Evolutionary conservation across 2,113 vertebrate genomes (phyloP).

Genomic region (Megaptera novaeangliae): DNA sequence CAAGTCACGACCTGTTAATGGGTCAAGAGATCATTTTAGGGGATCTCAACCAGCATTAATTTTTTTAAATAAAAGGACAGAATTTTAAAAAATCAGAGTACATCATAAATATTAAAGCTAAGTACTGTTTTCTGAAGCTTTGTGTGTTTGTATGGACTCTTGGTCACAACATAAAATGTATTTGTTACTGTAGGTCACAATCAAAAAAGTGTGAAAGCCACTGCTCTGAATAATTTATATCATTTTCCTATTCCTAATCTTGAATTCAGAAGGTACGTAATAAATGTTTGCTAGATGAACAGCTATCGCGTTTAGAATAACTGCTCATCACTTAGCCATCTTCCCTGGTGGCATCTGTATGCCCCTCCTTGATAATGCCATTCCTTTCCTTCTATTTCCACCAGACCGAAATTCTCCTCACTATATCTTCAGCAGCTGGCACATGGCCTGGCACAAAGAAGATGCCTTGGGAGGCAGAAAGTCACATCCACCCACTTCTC

Average conservation of each 20-base stretch:
- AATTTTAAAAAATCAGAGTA: background rate
- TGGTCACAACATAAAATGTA: background rate
- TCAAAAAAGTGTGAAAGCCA: background rate
- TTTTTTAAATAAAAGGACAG: background rate
- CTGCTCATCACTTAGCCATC: background rate
- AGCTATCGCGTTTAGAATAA: background rate
- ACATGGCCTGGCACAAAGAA: background rate
- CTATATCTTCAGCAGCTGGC: background rate
- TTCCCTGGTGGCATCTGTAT: background rate
- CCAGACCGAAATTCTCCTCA: background rate
- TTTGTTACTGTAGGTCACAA: background rate
- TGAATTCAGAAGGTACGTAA: background rate
- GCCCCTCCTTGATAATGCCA: background rate
- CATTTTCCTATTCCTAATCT: background rate
- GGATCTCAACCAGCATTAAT: background rate
- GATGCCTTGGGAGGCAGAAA: background rate
- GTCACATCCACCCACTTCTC: background rate
- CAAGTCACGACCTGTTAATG: background rate
- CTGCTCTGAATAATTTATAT: background rate
- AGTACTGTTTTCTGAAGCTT: background rate
- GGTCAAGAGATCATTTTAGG: conserved; percentile 8
- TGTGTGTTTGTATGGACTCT: background rate
- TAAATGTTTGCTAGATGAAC: background rate
- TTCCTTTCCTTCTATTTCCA: background rate
- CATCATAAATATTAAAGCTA: background rate